phyloP scores from a whole-genome alignment of 1,140 invertebrate species.

The Cheumatopsyche charites region DNA sequence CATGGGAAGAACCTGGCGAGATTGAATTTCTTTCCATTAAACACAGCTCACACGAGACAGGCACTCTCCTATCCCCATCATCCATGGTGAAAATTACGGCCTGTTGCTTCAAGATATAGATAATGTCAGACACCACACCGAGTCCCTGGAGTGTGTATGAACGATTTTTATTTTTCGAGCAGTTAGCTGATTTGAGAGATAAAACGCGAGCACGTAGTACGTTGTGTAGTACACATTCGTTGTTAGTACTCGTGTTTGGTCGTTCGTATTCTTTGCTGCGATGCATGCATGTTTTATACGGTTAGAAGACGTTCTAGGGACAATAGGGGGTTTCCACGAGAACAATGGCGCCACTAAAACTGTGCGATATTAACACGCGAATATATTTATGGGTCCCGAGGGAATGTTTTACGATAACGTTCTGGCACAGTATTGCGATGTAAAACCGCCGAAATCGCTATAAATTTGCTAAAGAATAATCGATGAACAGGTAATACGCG shows the following conservation, averaged over 20 bases:
- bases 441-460: too few relatives aligned
- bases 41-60: neutral
- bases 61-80: neutral
- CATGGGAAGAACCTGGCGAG: neutral
- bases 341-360: slow-evolving; percentile 2
- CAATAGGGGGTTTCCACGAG: slow-evolving; percentile 2
- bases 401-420: slow-evolving; percentile 11
- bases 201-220: too few relatives aligned
- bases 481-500: too few relatives aligned
- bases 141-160: neutral
- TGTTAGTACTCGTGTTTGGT: too few relatives aligned
- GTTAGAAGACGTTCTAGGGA: neutral
- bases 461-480: too few relatives aligned
- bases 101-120: too few relatives aligned
- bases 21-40: slow-evolving; percentile 21
- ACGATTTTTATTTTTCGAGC: neutral
- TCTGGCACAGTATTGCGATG: too few relatives aligned
- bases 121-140: neutral
- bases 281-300: slow-evolving; percentile 29
- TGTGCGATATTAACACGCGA: slow-evolving; percentile 24
- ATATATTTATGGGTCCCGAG: slow-evolving; percentile 25
- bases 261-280: neutral
- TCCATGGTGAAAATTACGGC: slow-evolving; percentile 8
- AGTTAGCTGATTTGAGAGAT: too few relatives aligned
- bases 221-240: too few relatives aligned